Conservation (phyloP, 2,113 vertebrate genomes). For the Mastomys natalensis region DNA sequence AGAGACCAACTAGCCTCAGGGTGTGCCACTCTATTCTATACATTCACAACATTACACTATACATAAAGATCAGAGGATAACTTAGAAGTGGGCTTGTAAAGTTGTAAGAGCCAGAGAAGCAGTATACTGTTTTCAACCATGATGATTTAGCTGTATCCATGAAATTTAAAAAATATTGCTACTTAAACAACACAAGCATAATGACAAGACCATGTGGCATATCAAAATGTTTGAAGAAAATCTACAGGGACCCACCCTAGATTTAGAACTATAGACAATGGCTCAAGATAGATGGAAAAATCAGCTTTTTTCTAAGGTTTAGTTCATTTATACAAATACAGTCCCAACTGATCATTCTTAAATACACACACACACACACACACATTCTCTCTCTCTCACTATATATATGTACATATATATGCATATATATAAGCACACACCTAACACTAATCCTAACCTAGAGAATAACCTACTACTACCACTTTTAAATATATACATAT, state of each 20-base stretch:
- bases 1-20: neutral
- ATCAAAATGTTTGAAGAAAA: neutral
- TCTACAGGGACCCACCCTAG: neutral
- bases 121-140: neutral
- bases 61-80: neutral
- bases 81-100: neutral
- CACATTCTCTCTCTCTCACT: too few relatives aligned
- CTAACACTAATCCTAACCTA: too few relatives aligned
- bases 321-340: neutral
- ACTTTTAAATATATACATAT: too few relatives aligned
- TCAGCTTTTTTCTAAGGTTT: neutral
- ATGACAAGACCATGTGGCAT: neutral
- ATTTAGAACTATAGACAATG: neutral
- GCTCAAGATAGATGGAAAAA: neutral
- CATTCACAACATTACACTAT: neutral
- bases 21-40: neutral
- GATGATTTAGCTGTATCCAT: neutral
- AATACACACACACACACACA: too few relatives aligned
- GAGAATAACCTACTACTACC: too few relatives aligned
- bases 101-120: neutral
- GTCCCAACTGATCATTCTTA: neutral
- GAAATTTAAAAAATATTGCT: neutral
- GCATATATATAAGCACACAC: too few relatives aligned
- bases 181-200: neutral
- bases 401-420: too few relatives aligned